Base-by-base conservation (phyloP, 1,140 invertebrate species). In the Aphaenogaster ashmeadi region DNA sequence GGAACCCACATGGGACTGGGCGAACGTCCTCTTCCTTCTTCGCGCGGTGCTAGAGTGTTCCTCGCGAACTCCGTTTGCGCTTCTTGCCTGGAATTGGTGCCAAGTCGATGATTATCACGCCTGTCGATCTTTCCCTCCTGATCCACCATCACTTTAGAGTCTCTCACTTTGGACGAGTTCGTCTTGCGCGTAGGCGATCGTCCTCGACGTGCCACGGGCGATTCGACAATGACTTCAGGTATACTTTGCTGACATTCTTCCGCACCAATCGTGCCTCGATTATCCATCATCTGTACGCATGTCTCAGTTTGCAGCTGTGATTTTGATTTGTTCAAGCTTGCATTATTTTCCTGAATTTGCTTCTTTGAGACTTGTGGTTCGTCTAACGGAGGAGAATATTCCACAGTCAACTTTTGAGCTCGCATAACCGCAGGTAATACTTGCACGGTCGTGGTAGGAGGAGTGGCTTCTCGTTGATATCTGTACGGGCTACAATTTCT, bases 1-100 rank as follows among this genome's bases (percentile, higher is more conserved):
- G 97, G 97, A 9, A 95, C 92, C 97, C 97, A 98, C 87, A 97
- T 96, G 18, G 97, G 97, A 94, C 97, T 97, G 15, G 96, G 96
- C 3, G 97, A 97, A 87, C 97, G 95, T 21, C 93, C 93, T 85
- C 96, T 93, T 47, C 52, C 89, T 56, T 93, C 90, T 50, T 96
- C 93, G 0, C 67, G 72, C 0, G 94, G 93, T 3, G 92, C 75
- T 41, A 94, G 62, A 3, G 56, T 90, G 6, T 69, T 87, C 56
- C 9, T 86, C 3, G 18, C 38, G 50, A 54, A 15, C 2, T 85
- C 75, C 7, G 50, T 2, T 21, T n/a, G 74, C 15, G 18, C 71
- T 62, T 83, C 83, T 62, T 9, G 75, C 21, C 4, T 80, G 36
- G 18, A 21, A 44, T 36, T 52, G 11, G 47, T 8, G 8, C 1